Evolutionary conservation across 1,140 invertebrate genomes (phyloP), one percentile per base, ranked within the genome.

Genomic region (Homalodisca vitripennis): DNA sequence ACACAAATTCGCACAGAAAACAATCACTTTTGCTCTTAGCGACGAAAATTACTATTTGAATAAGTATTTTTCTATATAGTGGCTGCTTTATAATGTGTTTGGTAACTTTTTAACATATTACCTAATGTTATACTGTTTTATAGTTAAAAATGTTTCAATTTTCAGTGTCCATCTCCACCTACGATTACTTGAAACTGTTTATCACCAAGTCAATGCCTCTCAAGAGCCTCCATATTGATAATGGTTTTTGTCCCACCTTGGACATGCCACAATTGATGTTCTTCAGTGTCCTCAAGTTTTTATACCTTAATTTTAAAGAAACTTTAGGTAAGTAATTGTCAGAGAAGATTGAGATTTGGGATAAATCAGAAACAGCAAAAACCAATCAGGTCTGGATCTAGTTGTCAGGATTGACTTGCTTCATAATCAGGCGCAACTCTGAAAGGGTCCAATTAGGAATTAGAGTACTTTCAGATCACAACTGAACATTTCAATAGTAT

Each of bases 191-290:
- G 22, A 60, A 60, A n/a, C 2, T 13, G 55, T 60, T 60, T 30
- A 22, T 60, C 26, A 60, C 55, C 22, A 26, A n/a, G 27, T 27
- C 55, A 22, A 30, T 60, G 27, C 55, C 55, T 27, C 55, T 60
- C 3, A 12, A 2, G 6, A 29, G 55, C 22, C 24, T 60, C 24
- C 10, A 3, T 60, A 60, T 60, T 10, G 22, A 27, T 6, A 30
- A 30, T 27, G 55, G 55, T 12, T 60, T 60, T 30, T 60, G 55
- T 24, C 55, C 55, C 26, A 60, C 55, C 14, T 12, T 10, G 2
- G 27, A 13, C 14, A 6, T n/a, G 3, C 55, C 24, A 12, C 22
- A 60, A n/a, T 26, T 60, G 22, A 60, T 24, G 14, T 22, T 60
- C 27, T 60, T 60, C 26, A 22, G 55, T 26, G 29, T 26, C 27